Evolutionary conservation across 2,113 vertebrate species (phyloP), one percentile per base, ranked within the genome.

Genomic region (Gorsachius goisagi): DNA sequence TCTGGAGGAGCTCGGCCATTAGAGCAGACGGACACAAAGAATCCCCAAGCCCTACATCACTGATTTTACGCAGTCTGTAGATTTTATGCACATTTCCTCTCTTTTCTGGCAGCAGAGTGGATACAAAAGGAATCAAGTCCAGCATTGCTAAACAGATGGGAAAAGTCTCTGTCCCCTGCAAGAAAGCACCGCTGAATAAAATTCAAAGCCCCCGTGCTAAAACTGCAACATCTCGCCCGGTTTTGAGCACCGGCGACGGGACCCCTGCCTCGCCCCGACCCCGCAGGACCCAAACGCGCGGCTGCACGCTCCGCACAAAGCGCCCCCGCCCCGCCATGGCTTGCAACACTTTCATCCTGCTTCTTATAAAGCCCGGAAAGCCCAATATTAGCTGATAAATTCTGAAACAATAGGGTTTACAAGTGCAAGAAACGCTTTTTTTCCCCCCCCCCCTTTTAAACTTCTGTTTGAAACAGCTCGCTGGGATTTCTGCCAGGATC

Each of bases 401-500:
- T 87, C 78, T 85, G 41, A 88, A 95, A 95, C 86, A 95, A 92
- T 79, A 66, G 77, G 16, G 53, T 96, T 95, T 96, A 90, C 85
- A 97, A 96, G 92, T 80, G 79, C 85, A 97, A 96, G 69, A 88
- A 90, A 93, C 84, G 69, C 30, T 87, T 75, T 19, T 7, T 2
- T 2, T 5, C 15, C n/a, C 17, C 4, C 5, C 15, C n/a, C 17
- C 4, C 3, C 17, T 35, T 69, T 91, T 62, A 73, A 93, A 60
- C 39, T 32, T 52, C 86, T 72, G 63, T 88, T 85, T 88, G 88
- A 96, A 96, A 66, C 66, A 85, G 74, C 89, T 86, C 47, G 66
- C 94, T 91, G 94, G 90, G 95, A 95, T 78, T 64, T 45, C 88
- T 94, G 95, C 97, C 97, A 97, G 87, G 41, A 71, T 67, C 80